phyloP scores from a whole-genome alignment of 2,113 vertebrate species.

The Baryphthengus martii region DNA sequence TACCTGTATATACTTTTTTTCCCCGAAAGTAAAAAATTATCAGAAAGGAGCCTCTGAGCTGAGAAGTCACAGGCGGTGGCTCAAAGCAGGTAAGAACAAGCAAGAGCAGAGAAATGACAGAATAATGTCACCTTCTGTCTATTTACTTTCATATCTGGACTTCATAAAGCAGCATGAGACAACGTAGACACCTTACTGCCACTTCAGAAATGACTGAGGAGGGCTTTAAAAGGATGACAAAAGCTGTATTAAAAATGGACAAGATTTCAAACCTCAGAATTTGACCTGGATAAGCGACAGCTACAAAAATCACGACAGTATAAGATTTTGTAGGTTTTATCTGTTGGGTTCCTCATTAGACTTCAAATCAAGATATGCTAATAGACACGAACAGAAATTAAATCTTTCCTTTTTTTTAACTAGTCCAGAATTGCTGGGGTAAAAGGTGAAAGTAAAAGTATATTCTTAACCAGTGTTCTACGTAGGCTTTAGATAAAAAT shows the following conservation, averaged over 20 bases:
- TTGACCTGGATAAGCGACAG: not conserved
- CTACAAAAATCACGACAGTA: not conserved
- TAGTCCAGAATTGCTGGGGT: not conserved
- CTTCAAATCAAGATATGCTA: not conserved
- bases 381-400: not conserved
- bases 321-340: not conserved
- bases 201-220: not conserved
- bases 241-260: not conserved
- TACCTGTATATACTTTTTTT: not conserved
- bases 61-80: not conserved
- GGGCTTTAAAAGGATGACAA: rapidly evolving
- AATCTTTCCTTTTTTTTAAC: not conserved
- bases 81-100: not conserved
- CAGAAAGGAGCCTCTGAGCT: not conserved
- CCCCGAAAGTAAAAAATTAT: not conserved
- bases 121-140: not conserved
- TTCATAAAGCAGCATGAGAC: not conserved
- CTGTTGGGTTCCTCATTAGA: not conserved
- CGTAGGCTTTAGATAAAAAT: not conserved
- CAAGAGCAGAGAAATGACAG: not conserved
- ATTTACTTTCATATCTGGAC: not conserved
- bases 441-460: not conserved
- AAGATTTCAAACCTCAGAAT: not conserved
- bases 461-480: not conserved
- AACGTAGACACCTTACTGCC: not conserved